Conservation (phyloP, 2,888 invertebrate species). For the Frankliniella fusca region DNA sequence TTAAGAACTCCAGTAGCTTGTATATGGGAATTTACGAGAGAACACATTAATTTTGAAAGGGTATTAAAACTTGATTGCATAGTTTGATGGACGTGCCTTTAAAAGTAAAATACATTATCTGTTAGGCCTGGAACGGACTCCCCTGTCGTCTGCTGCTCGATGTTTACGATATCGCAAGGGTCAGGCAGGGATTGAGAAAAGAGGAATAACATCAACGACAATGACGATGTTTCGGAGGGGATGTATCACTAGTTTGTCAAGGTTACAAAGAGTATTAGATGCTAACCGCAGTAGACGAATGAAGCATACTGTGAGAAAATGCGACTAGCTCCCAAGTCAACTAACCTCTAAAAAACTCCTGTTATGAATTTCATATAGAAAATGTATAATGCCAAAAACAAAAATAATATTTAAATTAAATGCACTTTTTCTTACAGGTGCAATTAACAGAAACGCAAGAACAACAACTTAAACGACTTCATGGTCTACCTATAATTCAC, state of each 20-base stretch:
- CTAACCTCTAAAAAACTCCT: no score
- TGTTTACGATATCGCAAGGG: no score
- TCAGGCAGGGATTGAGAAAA: neutral
- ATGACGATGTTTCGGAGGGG: neutral
- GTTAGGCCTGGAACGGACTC: neutral
- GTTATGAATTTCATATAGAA: neutral
- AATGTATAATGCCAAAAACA: neutral
- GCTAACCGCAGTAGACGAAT: neutral
- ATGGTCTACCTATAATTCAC: constrained; percentile 38
- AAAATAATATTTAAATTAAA: neutral
- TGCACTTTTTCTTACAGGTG: neutral
- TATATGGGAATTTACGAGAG: no score
- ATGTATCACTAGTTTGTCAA: neutral
- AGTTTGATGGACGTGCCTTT: no score
- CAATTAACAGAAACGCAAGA: constrained; percentile 20
- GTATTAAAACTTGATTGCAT: no score
- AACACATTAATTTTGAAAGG: no score
- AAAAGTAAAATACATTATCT: no score
- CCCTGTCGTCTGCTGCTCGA: neutral
- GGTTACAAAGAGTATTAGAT: neutral
- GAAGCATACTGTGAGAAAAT: neutral
- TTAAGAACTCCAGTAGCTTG: no score
- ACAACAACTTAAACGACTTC: neutral
- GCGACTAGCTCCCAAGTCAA: no score
- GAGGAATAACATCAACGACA: neutral